phyloP scores from a whole-genome alignment of 2,888 invertebrate species.

The Zygothrica quintamaculata region DNA sequence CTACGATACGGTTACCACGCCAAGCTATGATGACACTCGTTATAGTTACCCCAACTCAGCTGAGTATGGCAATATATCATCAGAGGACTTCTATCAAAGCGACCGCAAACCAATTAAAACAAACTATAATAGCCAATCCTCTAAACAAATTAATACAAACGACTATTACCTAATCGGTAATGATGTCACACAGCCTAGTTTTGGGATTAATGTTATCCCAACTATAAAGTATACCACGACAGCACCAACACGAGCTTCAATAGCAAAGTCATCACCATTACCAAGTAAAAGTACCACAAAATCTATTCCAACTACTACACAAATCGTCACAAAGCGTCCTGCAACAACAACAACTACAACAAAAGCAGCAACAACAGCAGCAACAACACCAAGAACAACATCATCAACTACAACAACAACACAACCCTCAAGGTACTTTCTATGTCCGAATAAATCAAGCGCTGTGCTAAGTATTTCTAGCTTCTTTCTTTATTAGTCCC shows the following conservation, averaged over 20 bases:
- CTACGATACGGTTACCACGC: slow-evolving; percentile 69
- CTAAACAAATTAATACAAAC: slow-evolving; percentile 56
- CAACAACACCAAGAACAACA: slow-evolving; percentile 41
- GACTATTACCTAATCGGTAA: slow-evolving; percentile 74
- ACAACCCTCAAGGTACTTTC: slow-evolving; percentile 57
- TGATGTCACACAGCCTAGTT: slow-evolving; percentile 45
- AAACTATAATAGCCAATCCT: slow-evolving; percentile 34
- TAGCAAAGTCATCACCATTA: slow-evolving; percentile 34
- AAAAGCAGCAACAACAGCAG: slow-evolving; percentile 52
- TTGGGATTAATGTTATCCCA: slow-evolving; percentile 21
- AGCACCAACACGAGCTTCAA: slow-evolving; percentile 74
- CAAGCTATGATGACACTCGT: slow-evolving; percentile 48
- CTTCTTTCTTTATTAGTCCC: not conserved
- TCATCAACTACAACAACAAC: slow-evolving; percentile 51
- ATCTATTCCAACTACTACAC: slow-evolving; percentile 83
- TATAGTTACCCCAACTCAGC: slow-evolving; percentile 68
- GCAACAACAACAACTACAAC: slow-evolving; percentile 40
- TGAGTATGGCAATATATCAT: slow-evolving; percentile 50
- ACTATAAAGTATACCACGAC: slow-evolving; percentile 29
- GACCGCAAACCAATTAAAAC: slow-evolving; percentile 34
- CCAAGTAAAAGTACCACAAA: slow-evolving; percentile 65
- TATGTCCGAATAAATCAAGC: slow-evolving; percentile 18
- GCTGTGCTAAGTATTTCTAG: not conserved
- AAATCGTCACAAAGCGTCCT: slow-evolving; percentile 51
- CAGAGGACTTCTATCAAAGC: slow-evolving; percentile 62